Conservation (phyloP, 2,888 invertebrate species). For the Eristalis intricaria region DNA sequence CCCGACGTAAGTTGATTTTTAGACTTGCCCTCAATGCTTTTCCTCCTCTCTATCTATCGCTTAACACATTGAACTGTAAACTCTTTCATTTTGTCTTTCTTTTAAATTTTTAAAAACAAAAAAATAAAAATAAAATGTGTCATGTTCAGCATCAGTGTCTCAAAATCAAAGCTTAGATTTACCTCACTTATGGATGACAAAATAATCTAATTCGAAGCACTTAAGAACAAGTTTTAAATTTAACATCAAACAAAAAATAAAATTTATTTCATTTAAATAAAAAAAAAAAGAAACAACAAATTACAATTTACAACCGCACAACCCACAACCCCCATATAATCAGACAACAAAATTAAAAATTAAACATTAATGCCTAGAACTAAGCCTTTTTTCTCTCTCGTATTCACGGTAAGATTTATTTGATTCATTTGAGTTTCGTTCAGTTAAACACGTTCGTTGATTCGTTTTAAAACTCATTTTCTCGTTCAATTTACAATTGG, state of each 20-base stretch:
- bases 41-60: conserved; percentile 67
- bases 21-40: not conserved
- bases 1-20: conserved; percentile 86
- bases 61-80: conserved; percentile 54
- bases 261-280: conserved; percentile 18
- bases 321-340: conserved; percentile 49
- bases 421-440: conserved; percentile 49
- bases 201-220: conserved; percentile 74
- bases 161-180: conserved; percentile 81
- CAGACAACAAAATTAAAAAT: conserved; percentile 42
- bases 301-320: conserved; percentile 45
- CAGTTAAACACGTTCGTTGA: conserved; percentile 43
- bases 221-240: conserved; percentile 55
- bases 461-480: not conserved
- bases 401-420: conserved; percentile 64
- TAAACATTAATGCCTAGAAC: conserved; percentile 32
- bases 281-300: conserved; percentile 31
- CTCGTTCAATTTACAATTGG: conserved; percentile 2
- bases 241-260: conserved; percentile 37
- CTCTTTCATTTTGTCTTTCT: conserved; percentile 65
- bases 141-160: conserved; percentile 78
- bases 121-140: conserved; percentile 18
- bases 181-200: conserved; percentile 79
- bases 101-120: conserved; percentile 51
- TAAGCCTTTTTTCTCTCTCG: conserved; percentile 34